These are phyloP conservation scores for Athripsodes cinereus DNA, from an alignment of 2,888 invertebrate genomes.

Conservation along the genomic window DNA sequence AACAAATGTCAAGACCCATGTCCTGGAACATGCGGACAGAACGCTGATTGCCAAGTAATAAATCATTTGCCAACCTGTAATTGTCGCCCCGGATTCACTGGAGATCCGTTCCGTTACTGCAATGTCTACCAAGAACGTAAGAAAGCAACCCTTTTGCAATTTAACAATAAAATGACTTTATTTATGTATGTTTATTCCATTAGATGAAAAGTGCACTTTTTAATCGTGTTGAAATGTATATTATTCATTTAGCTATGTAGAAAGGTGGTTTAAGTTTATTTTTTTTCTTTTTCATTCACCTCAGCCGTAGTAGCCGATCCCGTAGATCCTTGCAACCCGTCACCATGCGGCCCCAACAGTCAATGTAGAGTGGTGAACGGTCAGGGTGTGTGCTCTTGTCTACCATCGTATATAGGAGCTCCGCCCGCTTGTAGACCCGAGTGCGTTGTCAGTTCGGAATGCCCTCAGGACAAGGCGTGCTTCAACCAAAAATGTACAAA, in stretches of 20 bases:
- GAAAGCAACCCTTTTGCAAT: slow-evolving; percentile 28
- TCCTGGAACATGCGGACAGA: slow-evolving; percentile 62
- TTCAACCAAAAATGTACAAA: no score
- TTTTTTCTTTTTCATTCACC: no score
- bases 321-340: no score
- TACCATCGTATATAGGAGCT: no score
- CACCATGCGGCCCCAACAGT: no score
- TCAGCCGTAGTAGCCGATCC: no score
- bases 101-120: slow-evolving; percentile 67
- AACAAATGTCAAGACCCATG: slow-evolving; percentile 65
- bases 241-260: background rate
- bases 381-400: no score
- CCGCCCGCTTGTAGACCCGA: no score
- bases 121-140: slow-evolving; percentile 47
- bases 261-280: no score
- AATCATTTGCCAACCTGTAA: slow-evolving; percentile 65
- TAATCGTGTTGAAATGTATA: background rate
- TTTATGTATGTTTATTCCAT: background rate
- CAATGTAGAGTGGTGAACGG: no score
- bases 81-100: slow-evolving; percentile 61
- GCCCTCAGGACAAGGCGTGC: no score
- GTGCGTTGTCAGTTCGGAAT: no score
- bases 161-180: background rate
- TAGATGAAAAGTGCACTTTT: background rate
- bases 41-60: slow-evolving; percentile 65